Evolutionary conservation across 2,888 invertebrate species (phyloP), one percentile per base, ranked within the genome.

Genomic region (Brachylomia viminalis): DNA sequence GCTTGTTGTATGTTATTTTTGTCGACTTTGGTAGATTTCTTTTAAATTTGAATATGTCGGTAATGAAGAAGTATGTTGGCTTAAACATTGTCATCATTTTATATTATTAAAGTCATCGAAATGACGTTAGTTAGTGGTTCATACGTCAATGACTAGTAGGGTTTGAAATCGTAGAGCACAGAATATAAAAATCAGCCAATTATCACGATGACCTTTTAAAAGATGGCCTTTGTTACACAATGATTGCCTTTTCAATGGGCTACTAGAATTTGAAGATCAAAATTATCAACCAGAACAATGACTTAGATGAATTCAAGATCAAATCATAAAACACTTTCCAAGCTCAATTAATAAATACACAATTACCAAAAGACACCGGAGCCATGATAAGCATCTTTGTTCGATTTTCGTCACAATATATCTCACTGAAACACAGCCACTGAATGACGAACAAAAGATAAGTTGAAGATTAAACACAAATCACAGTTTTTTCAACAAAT

Each of bases 331-430:
- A 72, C 64, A 65, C 58, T 54, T 74, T 54, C 17, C 8, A 75
- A 68, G 30, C 38, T 20, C 6, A 45, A 38, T 67, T 17, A 74
- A 42, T 65, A 42, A 59, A 20, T 3, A 27, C 47, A 54, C n/a
- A 65, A 70, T 85, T 86, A 88, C 88, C 88, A 66, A 86, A 86
- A 76, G 83, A 69, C 33, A 86, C 69, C 4, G 88, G 88, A 23
- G 88, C 80, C 87, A 87, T 87, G 49, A 88, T 74, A 58, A 86
- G 79, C 87, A 87, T 88, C 65, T 79, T 86, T 67, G 56, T 69
- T 71, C 33, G 61, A 62, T 72, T 72, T 47, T 75, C 58, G 61
- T 83, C 65, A 83, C 74, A 62, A 72, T 13, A 76, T 20, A 58
- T 54, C 79, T 77, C 84, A 85, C 84, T 45, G 70, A 71, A 78